Percentiles rank a stretch among this genome's conserved stretches.
phyloP scores from a whole-genome alignment of 1,140 invertebrate genomes.

The Oscheius sp. region DNA sequence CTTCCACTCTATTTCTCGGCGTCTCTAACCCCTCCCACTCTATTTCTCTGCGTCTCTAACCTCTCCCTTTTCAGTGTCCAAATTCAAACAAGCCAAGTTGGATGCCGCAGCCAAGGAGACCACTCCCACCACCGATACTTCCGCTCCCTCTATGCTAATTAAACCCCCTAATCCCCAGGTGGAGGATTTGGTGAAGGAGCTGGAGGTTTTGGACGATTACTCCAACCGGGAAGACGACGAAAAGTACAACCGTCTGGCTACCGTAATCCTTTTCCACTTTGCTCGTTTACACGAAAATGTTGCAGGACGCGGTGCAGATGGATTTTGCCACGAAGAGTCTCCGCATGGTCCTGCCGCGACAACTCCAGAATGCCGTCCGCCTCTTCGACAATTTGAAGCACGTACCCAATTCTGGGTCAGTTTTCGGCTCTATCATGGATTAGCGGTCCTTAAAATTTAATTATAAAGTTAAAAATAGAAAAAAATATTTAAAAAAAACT shows the following conservation, averaged over 20 bases:
- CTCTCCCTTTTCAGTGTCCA: no score
- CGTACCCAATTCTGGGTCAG: neutral
- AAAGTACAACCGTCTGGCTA: conserved; percentile 31
- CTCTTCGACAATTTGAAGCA: conserved; percentile 43
- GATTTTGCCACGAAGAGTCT: conserved; percentile 43
- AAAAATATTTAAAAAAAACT: no score
- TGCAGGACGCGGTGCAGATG: conserved; percentile 45
- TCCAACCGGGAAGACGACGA: conserved; percentile 22
- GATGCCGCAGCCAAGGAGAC: neutral
- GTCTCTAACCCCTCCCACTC: no score
- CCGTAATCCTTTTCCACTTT: conserved; percentile 5
- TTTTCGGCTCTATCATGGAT: no score
- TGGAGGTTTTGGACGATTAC: conserved; percentile 32
- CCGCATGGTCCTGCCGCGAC: conserved; percentile 29
- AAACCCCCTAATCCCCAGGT: neutral
- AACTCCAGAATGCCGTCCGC: conserved; percentile 40
- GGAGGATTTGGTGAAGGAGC: conserved; percentile 30
- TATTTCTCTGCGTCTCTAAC: no score
- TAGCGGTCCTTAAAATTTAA: neutral
- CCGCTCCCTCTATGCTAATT: no score
- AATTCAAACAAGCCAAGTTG: neutral
- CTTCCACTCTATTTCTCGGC: no score
- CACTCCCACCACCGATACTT: no score
- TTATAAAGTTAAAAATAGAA: no score
- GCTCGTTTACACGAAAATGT: neutral